These are phyloP conservation scores for Axis porcinus DNA, from an alignment of 2,113 vertebrate species.

Conservation along the genomic window DNA sequence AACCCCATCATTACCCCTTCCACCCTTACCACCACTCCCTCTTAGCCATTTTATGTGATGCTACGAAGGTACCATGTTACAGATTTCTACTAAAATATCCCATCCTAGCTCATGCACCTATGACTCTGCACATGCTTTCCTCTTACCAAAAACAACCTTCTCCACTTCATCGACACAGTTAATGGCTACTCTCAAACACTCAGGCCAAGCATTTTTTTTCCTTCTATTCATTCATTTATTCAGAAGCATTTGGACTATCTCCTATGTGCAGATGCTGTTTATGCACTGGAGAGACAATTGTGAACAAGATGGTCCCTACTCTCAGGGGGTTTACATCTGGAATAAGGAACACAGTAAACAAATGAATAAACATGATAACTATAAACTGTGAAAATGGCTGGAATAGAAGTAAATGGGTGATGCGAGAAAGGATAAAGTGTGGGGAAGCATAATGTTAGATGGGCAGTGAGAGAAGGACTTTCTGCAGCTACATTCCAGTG, in stretches of 20 bases:
- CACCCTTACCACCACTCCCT: neutral
- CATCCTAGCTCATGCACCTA: neutral
- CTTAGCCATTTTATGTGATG: neutral
- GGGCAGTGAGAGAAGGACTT: neutral
- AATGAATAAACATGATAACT: neutral
- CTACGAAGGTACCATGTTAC: neutral
- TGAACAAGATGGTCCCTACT: neutral
- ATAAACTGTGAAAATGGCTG: neutral
- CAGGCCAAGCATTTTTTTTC: neutral
- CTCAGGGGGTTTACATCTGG: neutral
- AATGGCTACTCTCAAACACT: neutral
- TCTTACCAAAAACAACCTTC: neutral
- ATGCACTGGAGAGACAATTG: neutral
- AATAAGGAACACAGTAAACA: neutral
- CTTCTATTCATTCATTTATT: neutral
- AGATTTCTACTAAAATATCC: neutral
- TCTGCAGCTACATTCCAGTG: neutral
- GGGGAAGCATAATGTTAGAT: neutral
- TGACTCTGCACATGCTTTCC: neutral
- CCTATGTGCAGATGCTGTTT: neutral
- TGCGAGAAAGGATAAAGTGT: neutral
- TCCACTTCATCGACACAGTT: neutral
- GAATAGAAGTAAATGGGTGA: neutral
- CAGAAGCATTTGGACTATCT: neutral
- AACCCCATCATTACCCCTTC: fast-evolving